Evolutionary conservation across 2,888 invertebrate species (phyloP).

Genomic region (Mesorhabditis sp.): DNA sequence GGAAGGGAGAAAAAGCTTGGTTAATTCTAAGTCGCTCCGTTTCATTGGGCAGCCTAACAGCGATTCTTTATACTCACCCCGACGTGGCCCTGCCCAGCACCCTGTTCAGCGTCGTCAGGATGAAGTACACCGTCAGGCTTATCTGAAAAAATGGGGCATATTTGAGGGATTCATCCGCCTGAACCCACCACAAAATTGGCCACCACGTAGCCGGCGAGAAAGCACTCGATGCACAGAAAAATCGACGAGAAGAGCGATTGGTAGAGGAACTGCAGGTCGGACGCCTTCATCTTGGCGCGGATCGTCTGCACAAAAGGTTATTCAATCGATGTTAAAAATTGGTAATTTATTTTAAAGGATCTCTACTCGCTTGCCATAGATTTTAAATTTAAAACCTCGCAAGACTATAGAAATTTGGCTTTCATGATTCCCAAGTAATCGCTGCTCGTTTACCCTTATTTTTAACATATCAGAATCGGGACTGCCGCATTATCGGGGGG

Average conservation of each 20-base stretch:
- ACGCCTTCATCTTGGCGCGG: conserved; percentile 2
- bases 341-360: no score
- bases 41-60: neutral
- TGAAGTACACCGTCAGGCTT: neutral
- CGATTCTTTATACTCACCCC: neutral
- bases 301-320: neutral
- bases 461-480: no score
- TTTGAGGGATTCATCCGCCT: neutral
- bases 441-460: no score
- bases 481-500: no score
- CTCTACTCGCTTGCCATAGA: no score
- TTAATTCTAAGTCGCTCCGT: neutral
- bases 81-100: neutral
- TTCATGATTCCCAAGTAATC: no score
- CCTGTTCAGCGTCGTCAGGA: neutral
- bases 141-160: neutral
- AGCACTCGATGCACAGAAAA: neutral
- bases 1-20: neutral
- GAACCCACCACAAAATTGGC: neutral
- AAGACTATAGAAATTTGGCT: no score
- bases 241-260: neutral
- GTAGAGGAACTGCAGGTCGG: neutral
- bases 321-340: no score
- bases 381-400: no score
- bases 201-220: neutral